phyloP scores from a whole-genome alignment of 2,113 vertebrate genomes.

The Pseudolaguvia tuberculata region DNA sequence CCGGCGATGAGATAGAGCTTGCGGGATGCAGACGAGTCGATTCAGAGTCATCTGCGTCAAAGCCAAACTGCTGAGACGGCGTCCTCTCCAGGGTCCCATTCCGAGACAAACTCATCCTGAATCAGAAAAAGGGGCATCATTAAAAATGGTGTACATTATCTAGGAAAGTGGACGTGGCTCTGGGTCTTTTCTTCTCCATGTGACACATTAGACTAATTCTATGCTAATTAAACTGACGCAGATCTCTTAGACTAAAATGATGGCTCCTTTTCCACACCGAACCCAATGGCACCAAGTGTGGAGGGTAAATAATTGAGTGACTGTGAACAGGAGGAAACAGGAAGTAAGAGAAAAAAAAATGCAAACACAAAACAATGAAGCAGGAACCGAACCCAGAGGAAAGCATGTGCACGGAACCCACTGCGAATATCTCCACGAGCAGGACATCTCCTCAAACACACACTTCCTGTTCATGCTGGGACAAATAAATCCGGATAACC shows the following conservation, averaged over 20 bases:
- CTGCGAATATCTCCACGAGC: slow-evolving; percentile 33
- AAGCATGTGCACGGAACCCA: slow-evolving; percentile 24
- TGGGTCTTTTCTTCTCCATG: not conserved
- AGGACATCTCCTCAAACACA: slow-evolving; percentile 44
- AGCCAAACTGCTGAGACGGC: slow-evolving; percentile 41
- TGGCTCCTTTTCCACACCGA: slow-evolving; percentile 39
- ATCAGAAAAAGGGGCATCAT: not conserved
- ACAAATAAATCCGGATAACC: slow-evolving; percentile 17
- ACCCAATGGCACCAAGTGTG: slow-evolving; percentile 43
- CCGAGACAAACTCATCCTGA: slow-evolving; percentile 66
- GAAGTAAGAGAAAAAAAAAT: slow-evolving; percentile 53
- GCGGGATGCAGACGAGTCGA: slow-evolving; percentile 43
- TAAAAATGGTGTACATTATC: not conserved
- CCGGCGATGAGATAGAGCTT: slow-evolving; percentile 28
- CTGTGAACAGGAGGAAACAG: slow-evolving; percentile 62
- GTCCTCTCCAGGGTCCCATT: slow-evolving; percentile 67
- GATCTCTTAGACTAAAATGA: no score
- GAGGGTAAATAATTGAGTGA: slow-evolving; percentile 57
- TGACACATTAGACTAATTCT: not conserved
- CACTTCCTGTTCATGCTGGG: slow-evolving; percentile 17
- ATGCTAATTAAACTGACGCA: not conserved
- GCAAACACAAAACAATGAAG: slow-evolving; percentile 61
- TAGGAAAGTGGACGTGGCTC: not conserved
- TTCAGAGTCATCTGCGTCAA: slow-evolving; percentile 45
- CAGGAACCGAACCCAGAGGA: slow-evolving; percentile 44